Percentiles rank a stretch among this genome's conserved stretches.
Evolutionary conservation across 2,797 vertebrate genomes (phyloP).

Genomic region (Pipistrellus kuhlii): DNA sequence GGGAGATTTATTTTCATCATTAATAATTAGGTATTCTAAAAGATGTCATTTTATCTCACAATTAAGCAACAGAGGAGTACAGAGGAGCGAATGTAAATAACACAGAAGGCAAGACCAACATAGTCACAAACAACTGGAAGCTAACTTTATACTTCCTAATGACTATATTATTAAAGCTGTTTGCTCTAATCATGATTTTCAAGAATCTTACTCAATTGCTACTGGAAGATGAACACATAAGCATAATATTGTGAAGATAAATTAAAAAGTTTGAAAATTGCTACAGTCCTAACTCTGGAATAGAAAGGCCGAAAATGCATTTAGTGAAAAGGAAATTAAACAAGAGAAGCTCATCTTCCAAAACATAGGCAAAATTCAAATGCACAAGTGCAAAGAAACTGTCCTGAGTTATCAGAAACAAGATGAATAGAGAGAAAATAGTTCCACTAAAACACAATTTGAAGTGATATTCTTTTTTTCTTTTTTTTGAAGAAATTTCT

Average conservation of each 20-base stretch:
- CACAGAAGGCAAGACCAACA: neutral
- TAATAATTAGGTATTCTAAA: neutral
- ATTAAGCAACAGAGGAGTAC: neutral
- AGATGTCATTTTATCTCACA: neutral
- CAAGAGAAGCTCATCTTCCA: conserved; percentile 77
- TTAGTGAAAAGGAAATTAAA: conserved; percentile 73
- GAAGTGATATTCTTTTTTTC: conserved; percentile 67
- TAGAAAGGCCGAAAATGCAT: conserved; percentile 67
- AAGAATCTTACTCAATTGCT: conserved; percentile 62
- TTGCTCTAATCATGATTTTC: conserved; percentile 51
- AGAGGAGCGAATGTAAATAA: neutral
- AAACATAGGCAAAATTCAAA: conserved; percentile 81
- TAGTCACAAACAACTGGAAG: neutral
- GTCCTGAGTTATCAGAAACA: conserved; percentile 81
- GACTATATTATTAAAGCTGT: neutral
- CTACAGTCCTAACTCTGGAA: conserved; percentile 56
- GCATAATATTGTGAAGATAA: conserved; percentile 69
- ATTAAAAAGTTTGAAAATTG: conserved; percentile 70
- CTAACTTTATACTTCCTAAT: neutral
- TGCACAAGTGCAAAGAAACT: conserved; percentile 78
- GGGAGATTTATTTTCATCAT: neutral
- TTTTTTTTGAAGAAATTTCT: conserved; percentile 59
- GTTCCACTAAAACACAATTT: conserved; percentile 65
- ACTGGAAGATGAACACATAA: conserved; percentile 60
- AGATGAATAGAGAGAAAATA: conserved; percentile 80